A percentile compares a stretch with the other conserved stretches of the same genome.
phyloP scores from a whole-genome alignment of 2,113 vertebrate genomes.

The Dendropsophus ebraccatus region DNA sequence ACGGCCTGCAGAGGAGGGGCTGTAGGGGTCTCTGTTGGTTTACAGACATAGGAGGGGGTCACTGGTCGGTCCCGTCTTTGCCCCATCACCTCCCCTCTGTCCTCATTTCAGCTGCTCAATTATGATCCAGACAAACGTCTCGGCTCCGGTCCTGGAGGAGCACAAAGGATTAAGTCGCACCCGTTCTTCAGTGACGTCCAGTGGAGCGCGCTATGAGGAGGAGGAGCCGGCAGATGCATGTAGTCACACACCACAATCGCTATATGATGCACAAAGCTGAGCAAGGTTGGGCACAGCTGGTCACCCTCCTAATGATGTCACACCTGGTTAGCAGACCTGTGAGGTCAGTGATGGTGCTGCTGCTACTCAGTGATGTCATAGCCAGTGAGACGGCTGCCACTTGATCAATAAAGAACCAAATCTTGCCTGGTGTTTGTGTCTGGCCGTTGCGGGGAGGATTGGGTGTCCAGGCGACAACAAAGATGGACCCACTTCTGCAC shows the following conservation, averaged over 20 bases:
- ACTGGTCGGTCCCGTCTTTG: no score
- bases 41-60: no score
- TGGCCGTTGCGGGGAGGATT: background rate
- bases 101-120: conserved; percentile 81
- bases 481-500: no score
- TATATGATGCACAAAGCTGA: background rate
- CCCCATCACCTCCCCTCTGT: no score
- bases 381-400: no score
- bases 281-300: background rate
- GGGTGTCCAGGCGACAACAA: no score
- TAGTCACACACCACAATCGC: background rate
- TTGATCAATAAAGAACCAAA: background rate
- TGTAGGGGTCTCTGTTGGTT: no score
- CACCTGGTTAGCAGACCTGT: no score
- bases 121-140: conserved; percentile 84
- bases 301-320: no score
- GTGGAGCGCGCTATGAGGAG: conserved; percentile 80
- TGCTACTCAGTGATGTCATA: no score
- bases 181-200: conserved; percentile 86
- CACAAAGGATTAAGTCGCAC: conserved; percentile 88
- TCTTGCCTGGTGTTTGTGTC: background rate
- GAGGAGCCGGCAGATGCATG: background rate
- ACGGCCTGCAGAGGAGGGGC: no score
- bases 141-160: conserved; percentile 82
- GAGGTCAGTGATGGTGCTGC: no score